A percentile compares a stretch with the other conserved stretches of the same genome.
Evolutionary conservation across 2,797 vertebrate genomes (phyloP).

Genomic region (Alauda arvensis): DNA sequence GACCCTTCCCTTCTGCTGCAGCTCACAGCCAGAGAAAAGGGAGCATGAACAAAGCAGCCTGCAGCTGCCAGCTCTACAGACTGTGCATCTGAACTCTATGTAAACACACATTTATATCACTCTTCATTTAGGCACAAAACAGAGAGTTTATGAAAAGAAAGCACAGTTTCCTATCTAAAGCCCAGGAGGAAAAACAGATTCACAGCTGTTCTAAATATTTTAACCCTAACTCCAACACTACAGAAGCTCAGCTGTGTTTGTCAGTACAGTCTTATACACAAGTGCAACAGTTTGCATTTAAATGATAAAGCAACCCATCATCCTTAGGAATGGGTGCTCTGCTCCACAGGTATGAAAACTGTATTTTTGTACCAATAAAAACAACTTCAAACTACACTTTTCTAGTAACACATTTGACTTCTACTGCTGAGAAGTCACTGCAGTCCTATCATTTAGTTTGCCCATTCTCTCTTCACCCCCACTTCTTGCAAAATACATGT

Average conservation of each 20-base stretch:
- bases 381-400: background rate
- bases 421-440: background rate
- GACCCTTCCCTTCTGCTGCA: background rate
- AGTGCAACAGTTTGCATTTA: background rate
- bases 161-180: background rate
- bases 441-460: background rate
- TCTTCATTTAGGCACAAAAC: background rate
- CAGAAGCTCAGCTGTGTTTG: background rate
- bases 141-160: background rate
- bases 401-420: background rate
- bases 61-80: background rate
- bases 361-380: background rate
- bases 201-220: background rate
- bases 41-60: background rate
- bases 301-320: background rate
- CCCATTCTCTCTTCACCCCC: background rate
- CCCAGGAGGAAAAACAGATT: background rate
- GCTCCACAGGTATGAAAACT: background rate
- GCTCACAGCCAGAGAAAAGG: background rate
- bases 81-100: accelerated
- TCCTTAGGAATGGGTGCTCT: background rate
- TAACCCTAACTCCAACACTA: background rate
- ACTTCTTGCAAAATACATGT: background rate
- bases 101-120: background rate
- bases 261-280: background rate